phyloP scores from a whole-genome alignment of 2,113 vertebrate genomes.

The Columbina picui region DNA sequence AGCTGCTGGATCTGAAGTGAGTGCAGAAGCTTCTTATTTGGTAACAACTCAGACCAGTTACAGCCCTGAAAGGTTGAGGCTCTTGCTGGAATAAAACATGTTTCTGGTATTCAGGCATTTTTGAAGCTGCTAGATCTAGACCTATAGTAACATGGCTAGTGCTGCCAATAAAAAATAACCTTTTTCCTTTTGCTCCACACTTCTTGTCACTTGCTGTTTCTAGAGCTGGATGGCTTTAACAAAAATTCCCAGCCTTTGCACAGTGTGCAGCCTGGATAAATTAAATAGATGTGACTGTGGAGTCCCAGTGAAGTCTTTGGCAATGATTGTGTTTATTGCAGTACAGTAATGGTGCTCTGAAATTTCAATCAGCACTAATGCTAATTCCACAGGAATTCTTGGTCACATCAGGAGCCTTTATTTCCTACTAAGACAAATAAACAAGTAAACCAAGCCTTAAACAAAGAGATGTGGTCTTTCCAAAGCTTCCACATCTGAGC shows the following conservation, averaged over 20 bases:
- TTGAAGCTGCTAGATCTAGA: not conserved
- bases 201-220: constrained; percentile 31
- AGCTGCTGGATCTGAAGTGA: constrained; percentile 95
- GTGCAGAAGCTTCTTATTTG: constrained; percentile 12
- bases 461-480: not conserved
- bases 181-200: not conserved
- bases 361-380: not conserved
- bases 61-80: not conserved
- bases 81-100: not conserved
- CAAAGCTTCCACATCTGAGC: not conserved
- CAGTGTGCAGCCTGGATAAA: constrained; percentile 3
- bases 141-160: not conserved
- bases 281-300: constrained; percentile 9
- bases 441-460: not conserved
- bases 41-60: not conserved
- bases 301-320: not conserved
- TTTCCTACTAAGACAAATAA: not conserved
- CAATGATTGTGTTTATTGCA: not conserved
- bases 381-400: constrained; percentile 21
- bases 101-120: not conserved
- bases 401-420: not conserved
- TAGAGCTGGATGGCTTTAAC: not conserved
- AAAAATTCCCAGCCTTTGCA: not conserved
- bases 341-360: not conserved
- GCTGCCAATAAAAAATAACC: not conserved